These are phyloP conservation scores for Xylocampa areola DNA, from an alignment of 2,888 invertebrate genomes.

Conservation along the genomic window DNA sequence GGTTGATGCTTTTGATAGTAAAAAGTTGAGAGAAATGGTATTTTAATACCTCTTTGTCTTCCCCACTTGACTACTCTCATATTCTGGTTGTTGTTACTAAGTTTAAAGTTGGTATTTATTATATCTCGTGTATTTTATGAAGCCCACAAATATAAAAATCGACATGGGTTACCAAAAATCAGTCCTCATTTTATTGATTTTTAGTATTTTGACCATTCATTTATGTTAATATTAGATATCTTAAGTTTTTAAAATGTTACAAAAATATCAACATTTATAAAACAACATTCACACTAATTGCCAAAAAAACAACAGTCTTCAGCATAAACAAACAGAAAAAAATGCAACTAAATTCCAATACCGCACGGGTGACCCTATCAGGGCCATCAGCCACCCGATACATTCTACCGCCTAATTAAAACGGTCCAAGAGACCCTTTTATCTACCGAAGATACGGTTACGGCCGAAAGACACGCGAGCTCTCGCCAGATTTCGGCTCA, in stretches of 20 bases:
- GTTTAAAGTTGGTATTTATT: too few species aligned
- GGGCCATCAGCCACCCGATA: slow-evolving; percentile 73
- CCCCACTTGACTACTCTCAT: too few species aligned
- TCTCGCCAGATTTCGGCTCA: slow-evolving; percentile 65
- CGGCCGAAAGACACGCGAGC: slow-evolving; percentile 84
- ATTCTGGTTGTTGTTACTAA: too few species aligned
- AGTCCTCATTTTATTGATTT: slow-evolving; percentile 11
- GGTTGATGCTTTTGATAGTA: too few species aligned
- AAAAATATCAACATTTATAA: slow-evolving; percentile 32
- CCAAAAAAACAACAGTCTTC: slow-evolving; percentile 30
- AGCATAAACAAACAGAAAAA: slow-evolving; percentile 48
- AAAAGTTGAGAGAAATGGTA: too few species aligned
- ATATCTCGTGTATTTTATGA: too few species aligned
- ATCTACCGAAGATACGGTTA: slow-evolving; percentile 85
- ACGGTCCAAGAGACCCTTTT: slow-evolving; percentile 86
- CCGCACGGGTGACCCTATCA: slow-evolving; percentile 70
- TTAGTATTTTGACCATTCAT: slow-evolving; percentile 9
- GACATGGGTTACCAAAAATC: too few species aligned
- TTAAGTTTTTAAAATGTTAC: slow-evolving; percentile 10
- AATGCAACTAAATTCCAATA: slow-evolving; percentile 48
- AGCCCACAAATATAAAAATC: too few species aligned
- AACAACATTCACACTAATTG: slow-evolving; percentile 45
- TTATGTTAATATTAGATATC: slow-evolving; percentile 21
- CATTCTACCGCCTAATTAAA: slow-evolving; percentile 87
- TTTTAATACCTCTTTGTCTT: too few species aligned